These are phyloP conservation scores for Aegithalos caudatus DNA, from an alignment of 2,113 vertebrate genomes.

Conservation along the genomic window DNA sequence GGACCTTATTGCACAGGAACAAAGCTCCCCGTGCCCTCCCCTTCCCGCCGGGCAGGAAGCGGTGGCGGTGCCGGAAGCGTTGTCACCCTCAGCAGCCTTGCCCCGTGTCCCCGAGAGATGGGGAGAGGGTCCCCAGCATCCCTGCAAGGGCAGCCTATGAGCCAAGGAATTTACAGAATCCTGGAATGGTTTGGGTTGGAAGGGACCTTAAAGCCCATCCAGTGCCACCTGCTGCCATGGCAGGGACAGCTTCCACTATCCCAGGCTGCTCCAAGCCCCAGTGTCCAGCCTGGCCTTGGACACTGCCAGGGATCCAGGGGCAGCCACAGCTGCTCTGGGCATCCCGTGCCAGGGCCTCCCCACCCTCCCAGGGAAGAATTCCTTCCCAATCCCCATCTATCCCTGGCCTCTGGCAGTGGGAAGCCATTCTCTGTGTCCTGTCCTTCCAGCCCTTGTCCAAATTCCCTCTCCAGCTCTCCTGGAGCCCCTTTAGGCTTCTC, in stretches of 20 bases:
- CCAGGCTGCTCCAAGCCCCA: neutral
- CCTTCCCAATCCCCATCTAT: rapidly evolving
- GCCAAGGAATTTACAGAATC: neutral
- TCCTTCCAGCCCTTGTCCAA: neutral
- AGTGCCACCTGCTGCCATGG: no score
- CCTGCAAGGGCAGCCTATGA: rapidly evolving
- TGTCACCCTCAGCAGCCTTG: neutral
- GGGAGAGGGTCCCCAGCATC: neutral
- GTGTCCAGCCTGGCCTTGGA: neutral
- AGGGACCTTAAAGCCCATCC: no score
- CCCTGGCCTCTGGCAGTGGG: neutral
- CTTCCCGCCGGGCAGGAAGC: neutral
- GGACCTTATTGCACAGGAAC: rapidly evolving
- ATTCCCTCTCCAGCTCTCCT: neutral
- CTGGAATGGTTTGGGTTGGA: neutral
- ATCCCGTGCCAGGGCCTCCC: neutral
- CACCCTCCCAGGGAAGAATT: neutral
- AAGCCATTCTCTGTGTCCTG: neutral
- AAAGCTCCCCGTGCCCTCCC: rapidly evolving
- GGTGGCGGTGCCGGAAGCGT: neutral
- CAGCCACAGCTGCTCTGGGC: neutral
- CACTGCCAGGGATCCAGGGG: neutral
- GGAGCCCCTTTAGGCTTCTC: neutral
- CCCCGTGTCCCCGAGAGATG: rapidly evolving
- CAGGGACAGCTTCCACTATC: neutral